A percentile compares a stretch with the other conserved stretches of the same genome.
phyloP scores from a whole-genome alignment of 2,797 vertebrate genomes.

The Salarias fasciatus region DNA sequence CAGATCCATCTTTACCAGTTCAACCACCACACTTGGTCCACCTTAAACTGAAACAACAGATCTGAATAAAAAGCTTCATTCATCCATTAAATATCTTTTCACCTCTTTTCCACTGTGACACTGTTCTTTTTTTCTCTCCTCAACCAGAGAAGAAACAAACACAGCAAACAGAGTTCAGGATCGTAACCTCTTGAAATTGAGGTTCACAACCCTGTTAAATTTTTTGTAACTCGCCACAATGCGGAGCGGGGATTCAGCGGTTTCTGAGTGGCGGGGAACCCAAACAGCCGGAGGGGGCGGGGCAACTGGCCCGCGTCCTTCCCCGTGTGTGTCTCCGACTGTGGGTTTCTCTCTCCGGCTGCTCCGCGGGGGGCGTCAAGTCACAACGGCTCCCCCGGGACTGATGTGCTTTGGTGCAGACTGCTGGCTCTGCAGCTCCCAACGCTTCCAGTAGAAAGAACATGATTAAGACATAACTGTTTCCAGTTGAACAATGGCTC shows the following conservation, averaged over 20 bases:
- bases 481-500: slow-evolving; percentile 30
- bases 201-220: neutral
- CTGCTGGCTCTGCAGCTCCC: slow-evolving; percentile 41
- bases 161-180: too few relatives aligned
- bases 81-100: too few relatives aligned
- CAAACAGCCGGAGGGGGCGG: slow-evolving; percentile 61
- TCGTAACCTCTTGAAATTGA: neutral
- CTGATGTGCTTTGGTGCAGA: slow-evolving; percentile 56
- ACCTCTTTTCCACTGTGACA: too few relatives aligned
- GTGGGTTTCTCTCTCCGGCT: slow-evolving; percentile 15
- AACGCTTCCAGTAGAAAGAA: slow-evolving; percentile 39
- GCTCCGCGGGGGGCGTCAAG: slow-evolving; percentile 43
- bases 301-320: slow-evolving; percentile 62
- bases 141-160: neutral
- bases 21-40: too few relatives aligned
- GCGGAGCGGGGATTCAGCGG: slow-evolving; percentile 25
- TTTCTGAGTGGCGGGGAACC: slow-evolving; percentile 45
- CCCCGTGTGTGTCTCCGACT: slow-evolving; percentile 37
- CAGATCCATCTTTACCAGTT: too few relatives aligned
- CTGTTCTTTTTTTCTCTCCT: too few relatives aligned
- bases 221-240: slow-evolving; percentile 16
- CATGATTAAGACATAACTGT: slow-evolving; percentile 47
- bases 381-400: slow-evolving; percentile 45
- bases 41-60: too few relatives aligned
- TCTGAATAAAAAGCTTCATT: too few relatives aligned